Conservation (phyloP, 2,888 invertebrate genomes). For the Isotomurus palustris region DNA sequence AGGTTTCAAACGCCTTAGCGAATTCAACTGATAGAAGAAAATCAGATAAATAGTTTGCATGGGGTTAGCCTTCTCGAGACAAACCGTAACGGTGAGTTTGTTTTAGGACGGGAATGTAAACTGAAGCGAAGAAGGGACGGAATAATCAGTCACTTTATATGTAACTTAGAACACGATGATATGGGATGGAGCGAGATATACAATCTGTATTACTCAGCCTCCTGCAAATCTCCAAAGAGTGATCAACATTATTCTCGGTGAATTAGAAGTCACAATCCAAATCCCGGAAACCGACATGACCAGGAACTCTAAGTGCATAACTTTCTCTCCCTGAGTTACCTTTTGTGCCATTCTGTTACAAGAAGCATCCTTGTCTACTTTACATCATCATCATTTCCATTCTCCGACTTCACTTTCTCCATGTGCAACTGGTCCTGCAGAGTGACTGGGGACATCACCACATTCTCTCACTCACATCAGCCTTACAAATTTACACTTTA, state of each 20-base stretch:
- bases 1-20: too few relatives aligned
- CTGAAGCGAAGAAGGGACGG: constrained; percentile 8
- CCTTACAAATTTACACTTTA: too few relatives aligned
- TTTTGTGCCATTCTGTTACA: constrained; percentile 1
- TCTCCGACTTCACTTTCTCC: too few relatives aligned
- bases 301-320: constrained; percentile 35
- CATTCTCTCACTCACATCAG: too few relatives aligned
- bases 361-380: too few relatives aligned
- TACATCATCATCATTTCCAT: too few relatives aligned
- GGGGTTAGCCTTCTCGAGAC: too few relatives aligned
- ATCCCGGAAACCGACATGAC: constrained; percentile 7
- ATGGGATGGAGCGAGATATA: constrained; percentile 15
- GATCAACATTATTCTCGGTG: constrained; percentile 41
- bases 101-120: constrained; percentile 9
- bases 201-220: constrained; percentile 19
- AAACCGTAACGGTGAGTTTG: neutral
- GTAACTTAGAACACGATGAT: constrained; percentile 30
- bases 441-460: too few relatives aligned
- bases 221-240: constrained; percentile 41
- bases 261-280: constrained; percentile 39
- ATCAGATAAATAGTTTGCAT: neutral
- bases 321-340: constrained; percentile 23
- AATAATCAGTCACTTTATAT: constrained; percentile 43
- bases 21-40: too few relatives aligned
- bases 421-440: too few relatives aligned